Evolutionary conservation across 2,113 vertebrate genomes (phyloP), one percentile per base, ranked within the genome.

Genomic region (Maccullochella peelii): DNA sequence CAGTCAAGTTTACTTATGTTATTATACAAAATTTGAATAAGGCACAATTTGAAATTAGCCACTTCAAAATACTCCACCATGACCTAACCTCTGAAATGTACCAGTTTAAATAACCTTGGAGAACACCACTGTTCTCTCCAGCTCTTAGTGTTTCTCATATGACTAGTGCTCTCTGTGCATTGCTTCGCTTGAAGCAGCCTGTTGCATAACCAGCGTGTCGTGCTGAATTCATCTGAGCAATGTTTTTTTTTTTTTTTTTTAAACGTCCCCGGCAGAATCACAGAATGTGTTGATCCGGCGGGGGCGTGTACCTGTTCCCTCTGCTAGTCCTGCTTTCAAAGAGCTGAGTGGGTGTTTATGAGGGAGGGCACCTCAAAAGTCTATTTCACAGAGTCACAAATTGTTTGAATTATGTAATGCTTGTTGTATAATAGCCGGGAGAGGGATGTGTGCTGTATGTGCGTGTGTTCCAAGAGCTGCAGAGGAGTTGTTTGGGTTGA

Each of bases 141-240:
- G 57, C 42, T 86, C 67, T 68, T 47, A 21, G 30, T 62, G 57
- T 68, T 79, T 73, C 80, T 80, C 82, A 68, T 59, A 67, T 55
- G 70, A 87, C 33, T 2, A 66, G 57, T n/a, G 12, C 70, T 77
- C 36, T 47, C 54, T 49, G 30, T 61, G 33, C 3, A 2, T 47
- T 18, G 57, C 66, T 81, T 71, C 6, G 50, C 86, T 89, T 54
- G 23, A 79, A 89, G 85, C 84, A 27, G 61, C 65, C 59, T 80
- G 86, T 94, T 95, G 85, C 87, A 79, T 93, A 94, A 93, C 87
- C 62, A 59, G 67, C 18, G 1, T 76, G 83, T 86, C 47, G 52
- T 82, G 74, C 49, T 79, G 76, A 83, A 82, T 88, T 82, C 63
- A 87, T 92, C 66, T 23, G 20, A 81, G 61, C 58, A 73, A 16